Conservation (phyloP, 2,888 invertebrate genomes). For the Ariolimax columbianus region DNA sequence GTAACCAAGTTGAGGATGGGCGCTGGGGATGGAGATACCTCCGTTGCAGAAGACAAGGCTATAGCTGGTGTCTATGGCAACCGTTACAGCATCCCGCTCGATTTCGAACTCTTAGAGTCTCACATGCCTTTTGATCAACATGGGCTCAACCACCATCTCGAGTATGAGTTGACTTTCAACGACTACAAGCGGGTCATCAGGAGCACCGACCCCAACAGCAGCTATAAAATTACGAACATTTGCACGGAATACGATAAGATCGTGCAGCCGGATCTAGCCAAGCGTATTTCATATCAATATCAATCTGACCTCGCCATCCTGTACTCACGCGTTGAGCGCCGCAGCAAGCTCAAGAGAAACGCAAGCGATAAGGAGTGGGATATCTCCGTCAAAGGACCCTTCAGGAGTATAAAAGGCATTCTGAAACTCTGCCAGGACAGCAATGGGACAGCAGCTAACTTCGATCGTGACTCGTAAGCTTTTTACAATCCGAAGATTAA, state of each 20-base stretch:
- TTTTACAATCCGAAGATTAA: slow-evolving; percentile 1
- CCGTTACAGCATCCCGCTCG: slow-evolving; percentile 18
- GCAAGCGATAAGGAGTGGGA: background rate
- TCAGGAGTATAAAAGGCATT: background rate
- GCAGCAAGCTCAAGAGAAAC: background rate
- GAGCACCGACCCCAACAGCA: background rate
- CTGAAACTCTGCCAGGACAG: background rate
- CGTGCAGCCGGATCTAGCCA: background rate
- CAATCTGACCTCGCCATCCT: background rate
- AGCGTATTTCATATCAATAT: background rate
- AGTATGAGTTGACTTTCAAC: background rate
- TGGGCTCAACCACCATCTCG: background rate
- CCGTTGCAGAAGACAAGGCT: background rate
- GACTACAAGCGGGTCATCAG: background rate
- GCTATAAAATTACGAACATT: slow-evolving; percentile 1
- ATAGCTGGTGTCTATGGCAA: background rate
- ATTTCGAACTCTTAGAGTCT: background rate
- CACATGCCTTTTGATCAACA: slow-evolving; percentile 25
- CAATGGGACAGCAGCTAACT: background rate
- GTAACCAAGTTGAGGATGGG: background rate
- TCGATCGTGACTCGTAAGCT: background rate
- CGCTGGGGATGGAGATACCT: background rate
- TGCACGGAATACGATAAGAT: slow-evolving; percentile 3
- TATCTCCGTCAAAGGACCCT: background rate
- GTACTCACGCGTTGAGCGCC: background rate